Base-by-base conservation (phyloP, 2,797 vertebrate species). In the Poeciliopsis infans region DNA sequence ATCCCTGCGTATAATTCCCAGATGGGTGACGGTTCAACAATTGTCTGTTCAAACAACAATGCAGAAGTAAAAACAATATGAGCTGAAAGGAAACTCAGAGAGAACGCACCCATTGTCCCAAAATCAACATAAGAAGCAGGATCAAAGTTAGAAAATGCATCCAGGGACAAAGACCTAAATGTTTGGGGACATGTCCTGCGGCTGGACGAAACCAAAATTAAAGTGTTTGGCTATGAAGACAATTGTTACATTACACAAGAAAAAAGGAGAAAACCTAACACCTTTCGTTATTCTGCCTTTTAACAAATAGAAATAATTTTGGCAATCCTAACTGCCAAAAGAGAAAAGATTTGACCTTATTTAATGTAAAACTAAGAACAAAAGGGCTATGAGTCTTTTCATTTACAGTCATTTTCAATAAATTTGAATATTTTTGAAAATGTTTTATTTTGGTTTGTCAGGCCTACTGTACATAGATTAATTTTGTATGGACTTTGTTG, bases 401-500 rank as follows among this genome's bases (percentile, higher is more conserved):
- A 33, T 46, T 46, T 61, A 61, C 31, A 16, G 31, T 36, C 31
- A 39, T 23, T 23, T 66, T 36, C 6, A 66, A 10, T 23, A 18
- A 39, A 36, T 16, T 20, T 6, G 18, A 66, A 66, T 39, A 41
- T 12, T 7, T 41, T 12, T 41, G 18, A 18, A 68, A 25, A 25
- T 10, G 39, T 28, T 70, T 45, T 0, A 46, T 45, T 70, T 46
- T 25, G 7, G 23, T 53, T 18, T 33, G 8, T 5, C 20, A 68
- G 7, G 23, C 7, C 33, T n/a, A 53, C 72, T 39, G 72, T 28
- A 74, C 25, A 69, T 45, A 45, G 23, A 16, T 71, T 7, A 61
- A 8, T 77, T 66, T 75, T 4, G 7, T 25, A 43, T n/a, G 77
- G 18, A 79, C 77, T 49, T 28, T 39, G 1, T 2, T 86, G 47